These are phyloP conservation scores for Saguinus oedipus DNA, from an alignment of 2,797 vertebrate genomes.

Conservation along the genomic window DNA sequence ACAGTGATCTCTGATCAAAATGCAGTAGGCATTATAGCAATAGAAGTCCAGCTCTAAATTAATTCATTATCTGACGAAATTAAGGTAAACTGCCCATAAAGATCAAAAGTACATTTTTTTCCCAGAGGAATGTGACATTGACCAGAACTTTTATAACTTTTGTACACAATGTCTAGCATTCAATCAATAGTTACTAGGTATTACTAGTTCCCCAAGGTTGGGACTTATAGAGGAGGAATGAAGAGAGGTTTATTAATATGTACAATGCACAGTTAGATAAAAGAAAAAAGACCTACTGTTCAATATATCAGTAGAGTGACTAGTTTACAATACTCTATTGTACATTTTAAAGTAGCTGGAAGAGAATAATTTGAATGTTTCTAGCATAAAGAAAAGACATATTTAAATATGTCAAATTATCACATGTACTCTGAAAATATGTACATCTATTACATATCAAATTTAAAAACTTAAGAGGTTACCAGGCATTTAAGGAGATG, in stretches of 20 bases:
- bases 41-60: neutral
- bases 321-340: neutral
- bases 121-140: neutral
- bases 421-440: neutral
- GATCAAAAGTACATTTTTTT: slow-evolving; percentile 2
- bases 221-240: too few relatives aligned
- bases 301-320: neutral
- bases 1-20: neutral
- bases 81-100: neutral
- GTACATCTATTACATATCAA: neutral
- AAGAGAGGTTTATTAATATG: neutral
- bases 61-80: slow-evolving; percentile 17
- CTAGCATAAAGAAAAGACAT: neutral
- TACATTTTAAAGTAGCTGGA: neutral
- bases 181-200: neutral
- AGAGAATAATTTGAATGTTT: neutral
- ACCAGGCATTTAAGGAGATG: neutral
- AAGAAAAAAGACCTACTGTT: neutral
- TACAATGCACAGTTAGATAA: neutral
- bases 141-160: neutral
- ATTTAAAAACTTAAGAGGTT: neutral
- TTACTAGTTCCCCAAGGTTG: neutral
- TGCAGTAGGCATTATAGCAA: neutral
- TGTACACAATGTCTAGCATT: neutral
- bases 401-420: neutral